Base-by-base conservation (phyloP, 2,797 vertebrate species). In the Eidolon dupreanum region DNA sequence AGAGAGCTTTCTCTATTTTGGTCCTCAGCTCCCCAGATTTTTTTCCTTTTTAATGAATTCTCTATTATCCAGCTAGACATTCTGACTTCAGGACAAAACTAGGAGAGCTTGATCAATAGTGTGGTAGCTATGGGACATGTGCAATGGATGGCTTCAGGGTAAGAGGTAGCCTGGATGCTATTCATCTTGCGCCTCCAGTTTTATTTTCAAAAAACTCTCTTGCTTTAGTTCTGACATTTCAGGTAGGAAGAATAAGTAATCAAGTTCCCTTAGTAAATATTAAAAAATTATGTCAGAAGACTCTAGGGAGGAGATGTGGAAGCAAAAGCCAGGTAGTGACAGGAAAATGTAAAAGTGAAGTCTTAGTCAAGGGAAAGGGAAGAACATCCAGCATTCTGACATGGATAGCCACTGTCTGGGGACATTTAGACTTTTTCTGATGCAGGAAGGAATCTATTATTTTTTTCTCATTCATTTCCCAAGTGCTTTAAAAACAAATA, bases 221-320 rank as follows among this genome's bases (percentile, higher is more conserved):
- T 61, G n/a, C 78, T 78, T 95, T 65, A 36, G 4, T n/a, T 63
- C 66, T 97, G 93, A 93, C 61, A 82, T 96, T 92, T 96, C 20
- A 66, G 43, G 38, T 85, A 4, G 88, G 55, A 90, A 93, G n/a
- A 75, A 71, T 83, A 78, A 95, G 46, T 88, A 84, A 93, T 66
- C 95, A 92, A 93, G 24, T 95, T 93, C 43, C 31, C 63, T 79
- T 63, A 57, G 59, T 70, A 70, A 92, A 77, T 90, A 92, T 73
- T 85, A 24, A 13, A 81, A 85, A 85, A 82, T 22, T 24, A 79
- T 71, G 17, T 41, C 13, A 41, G 63, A 46, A 65, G 19, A 95
- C 22, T 68, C 31, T 17, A 71, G 8, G 31, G 78, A 85, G 59
- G 46, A 88, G 17, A 68, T 1, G 1, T 43, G 15, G 71, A 78